Evolutionary conservation across 2,797 vertebrate species (phyloP).

Genomic region (Eulemur coronatus): DNA sequence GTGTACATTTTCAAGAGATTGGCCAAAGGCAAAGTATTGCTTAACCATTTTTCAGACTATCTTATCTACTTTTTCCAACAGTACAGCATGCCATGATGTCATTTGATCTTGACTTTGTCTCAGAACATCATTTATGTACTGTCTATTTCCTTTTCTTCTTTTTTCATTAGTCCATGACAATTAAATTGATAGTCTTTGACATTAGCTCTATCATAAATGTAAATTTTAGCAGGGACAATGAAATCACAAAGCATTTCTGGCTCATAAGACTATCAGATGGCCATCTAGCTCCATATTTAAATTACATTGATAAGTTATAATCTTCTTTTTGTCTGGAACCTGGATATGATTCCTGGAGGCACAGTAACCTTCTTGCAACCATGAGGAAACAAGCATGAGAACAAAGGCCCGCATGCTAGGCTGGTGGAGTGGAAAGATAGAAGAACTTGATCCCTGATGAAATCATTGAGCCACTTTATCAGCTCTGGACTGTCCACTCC

Average conservation of each 20-base stretch:
- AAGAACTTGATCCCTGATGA: background rate
- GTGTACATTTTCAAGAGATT: background rate
- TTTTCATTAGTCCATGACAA: background rate
- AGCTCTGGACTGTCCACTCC: background rate
- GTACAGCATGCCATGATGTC: background rate
- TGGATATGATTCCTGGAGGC: background rate
- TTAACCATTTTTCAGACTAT: background rate
- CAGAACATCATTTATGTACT: background rate
- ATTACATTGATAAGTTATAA: background rate
- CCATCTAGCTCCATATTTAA: background rate
- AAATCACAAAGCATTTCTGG: background rate
- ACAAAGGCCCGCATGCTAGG: background rate
- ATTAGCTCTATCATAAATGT: background rate
- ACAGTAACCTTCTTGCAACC: background rate
- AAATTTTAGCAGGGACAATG: background rate
- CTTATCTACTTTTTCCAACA: background rate
- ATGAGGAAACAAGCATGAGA: background rate
- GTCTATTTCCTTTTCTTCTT: background rate
- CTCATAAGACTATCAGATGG: background rate
- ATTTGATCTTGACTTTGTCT: background rate
- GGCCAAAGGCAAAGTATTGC: background rate
- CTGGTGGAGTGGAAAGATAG: background rate
- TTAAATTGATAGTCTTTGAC: slow-evolving; percentile 11
- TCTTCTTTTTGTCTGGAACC: background rate
- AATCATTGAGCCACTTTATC: background rate